Percentiles rank a stretch among this genome's conserved stretches.
These are phyloP conservation scores for Rhinatrema bivittatum DNA, from an alignment of 2,797 vertebrate species.

Conservation along the genomic window DNA sequence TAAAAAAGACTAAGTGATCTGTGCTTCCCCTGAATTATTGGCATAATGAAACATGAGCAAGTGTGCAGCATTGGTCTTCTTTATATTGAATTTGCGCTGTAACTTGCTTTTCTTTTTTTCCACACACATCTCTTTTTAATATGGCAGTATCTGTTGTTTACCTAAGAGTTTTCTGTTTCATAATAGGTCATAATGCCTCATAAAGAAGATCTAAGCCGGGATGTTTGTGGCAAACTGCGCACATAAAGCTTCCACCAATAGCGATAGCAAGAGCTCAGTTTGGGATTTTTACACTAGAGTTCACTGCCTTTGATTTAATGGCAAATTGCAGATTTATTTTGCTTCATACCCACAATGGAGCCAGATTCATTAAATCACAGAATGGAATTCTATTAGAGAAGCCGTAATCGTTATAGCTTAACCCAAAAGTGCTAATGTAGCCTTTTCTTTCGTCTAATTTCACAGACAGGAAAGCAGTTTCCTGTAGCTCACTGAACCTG, in stretches of 20 bases:
- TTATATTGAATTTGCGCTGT: slow-evolving; percentile 9
- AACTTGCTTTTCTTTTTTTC: slow-evolving; percentile 16
- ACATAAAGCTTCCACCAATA: not conserved
- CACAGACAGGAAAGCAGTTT: slow-evolving; percentile 29
- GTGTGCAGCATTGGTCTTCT: slow-evolving; percentile 33
- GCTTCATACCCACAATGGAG: slow-evolving; percentile 3
- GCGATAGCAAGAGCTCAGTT: not conserved
- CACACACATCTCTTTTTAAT: slow-evolving; percentile 4
- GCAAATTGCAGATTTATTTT: slow-evolving; percentile 12
- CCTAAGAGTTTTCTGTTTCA: slow-evolving; percentile 22
- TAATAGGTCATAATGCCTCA: slow-evolving; percentile 5
- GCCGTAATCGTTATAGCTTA: slow-evolving; percentile 8
- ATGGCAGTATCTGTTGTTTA: slow-evolving; percentile 15
- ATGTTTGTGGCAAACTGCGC: not conserved
- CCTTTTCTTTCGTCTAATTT: slow-evolving; percentile 24
- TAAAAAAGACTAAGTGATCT: slow-evolving; percentile 39
- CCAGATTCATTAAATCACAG: slow-evolving; percentile 7
- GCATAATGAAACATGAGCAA: slow-evolving; percentile 39
- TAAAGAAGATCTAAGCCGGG: slow-evolving; percentile 12
- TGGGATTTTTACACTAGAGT: not conserved
- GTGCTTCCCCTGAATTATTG: slow-evolving; percentile 48
- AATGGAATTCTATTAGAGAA: slow-evolving; percentile 14
- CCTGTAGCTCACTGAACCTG: slow-evolving; percentile 30
- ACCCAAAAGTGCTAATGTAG: slow-evolving; percentile 27
- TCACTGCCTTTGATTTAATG: slow-evolving; percentile 5